These are phyloP conservation scores for Diplazon laetatorius DNA, from an alignment of 2,888 invertebrate genomes.

Conservation along the genomic window DNA sequence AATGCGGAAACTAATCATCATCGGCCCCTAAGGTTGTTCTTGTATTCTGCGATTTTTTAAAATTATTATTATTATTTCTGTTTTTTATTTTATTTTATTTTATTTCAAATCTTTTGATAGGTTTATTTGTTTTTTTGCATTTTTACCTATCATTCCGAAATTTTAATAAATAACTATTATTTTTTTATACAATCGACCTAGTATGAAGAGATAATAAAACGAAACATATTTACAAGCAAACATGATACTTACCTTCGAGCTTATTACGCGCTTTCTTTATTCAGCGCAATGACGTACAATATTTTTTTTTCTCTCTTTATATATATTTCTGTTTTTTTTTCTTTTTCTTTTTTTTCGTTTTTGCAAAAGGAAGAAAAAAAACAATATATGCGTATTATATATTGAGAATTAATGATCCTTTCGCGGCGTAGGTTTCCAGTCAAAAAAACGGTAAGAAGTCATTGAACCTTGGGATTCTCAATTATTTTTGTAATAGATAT, in stretches of 20 bases:
- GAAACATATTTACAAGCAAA: conserved; percentile 80
- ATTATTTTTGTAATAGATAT: conserved; percentile 76
- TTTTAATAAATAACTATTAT: conserved; percentile 80
- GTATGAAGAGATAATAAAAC: conserved; percentile 70
- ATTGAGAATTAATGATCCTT: conserved; percentile 64
- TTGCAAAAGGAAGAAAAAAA: conserved; percentile 66
- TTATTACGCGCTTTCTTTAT: conserved; percentile 75
- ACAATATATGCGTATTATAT: conserved; percentile 63
- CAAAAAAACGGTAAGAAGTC: conserved; percentile 78
- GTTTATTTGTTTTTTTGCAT: conserved; percentile 25
- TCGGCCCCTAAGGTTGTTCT: conserved; percentile 22
- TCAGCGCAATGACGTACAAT: conserved; percentile 76
- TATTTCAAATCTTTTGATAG: no score
- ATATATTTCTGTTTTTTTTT: conserved; percentile 45
- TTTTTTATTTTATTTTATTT: no score
- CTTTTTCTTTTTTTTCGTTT: conserved; percentile 49
- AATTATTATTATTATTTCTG: no score
- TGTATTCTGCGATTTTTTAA: no score
- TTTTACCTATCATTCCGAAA: conserved; percentile 61
- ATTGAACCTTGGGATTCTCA: conserved; percentile 74
- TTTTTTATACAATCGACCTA: conserved; percentile 79
- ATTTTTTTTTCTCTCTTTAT: conserved; percentile 52
- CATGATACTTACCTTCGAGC: conserved; percentile 79
- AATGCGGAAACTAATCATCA: conserved; percentile 71
- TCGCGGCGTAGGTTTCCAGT: conserved; percentile 66